Evolutionary conservation across 1,140 invertebrate genomes (phyloP), one percentile per base, ranked within the genome.

Genomic region (Drosophila chauvacae): DNA sequence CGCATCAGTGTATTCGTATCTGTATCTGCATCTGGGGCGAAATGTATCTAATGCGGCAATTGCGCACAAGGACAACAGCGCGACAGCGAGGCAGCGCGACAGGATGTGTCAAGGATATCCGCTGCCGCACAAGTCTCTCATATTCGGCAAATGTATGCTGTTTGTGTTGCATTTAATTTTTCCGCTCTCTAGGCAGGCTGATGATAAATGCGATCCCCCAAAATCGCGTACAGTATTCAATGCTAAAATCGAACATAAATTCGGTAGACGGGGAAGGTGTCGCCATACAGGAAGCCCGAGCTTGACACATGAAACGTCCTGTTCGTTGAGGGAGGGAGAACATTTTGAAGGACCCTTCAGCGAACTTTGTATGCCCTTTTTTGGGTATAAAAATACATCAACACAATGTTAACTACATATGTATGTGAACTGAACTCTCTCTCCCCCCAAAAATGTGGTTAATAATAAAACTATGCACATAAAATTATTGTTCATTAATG

Each of bases 51-150:
- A 69, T 75, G 61, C 53, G 18, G 55, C 28, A 60, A 53, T 75
- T 79, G 74, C 78, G 50, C 39, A 77, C 81, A 84, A 50, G 48
- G 48, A 51, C 48, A 50, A 28, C 16, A 28, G 26, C 26, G 16
- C 10, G 59, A 37, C 41, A 28, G 26, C 26, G 26, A 26, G 75
- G 59, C 83, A 35, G 33, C 50, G 50, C 66, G 75, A 65, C 83
- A 90, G 85, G 85, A 84, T 88, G 80, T 90, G 85, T 88, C 81
- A 85, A 81, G 85, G 81, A 88, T 88, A 84, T 88, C 85, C 85
- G 85, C 71, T 87, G 72, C 60, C 73, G 81, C 74, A 90, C 44
- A 80, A 80, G 68, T 73, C 55, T 75, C 69, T 69, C 62, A 57
- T 75, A 65, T 69, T 62, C 60, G 6, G 16, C 41, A 9, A n/a